Evolutionary conservation across 2,888 invertebrate genomes (phyloP).

Genomic region (Clistopyga incitator): DNA sequence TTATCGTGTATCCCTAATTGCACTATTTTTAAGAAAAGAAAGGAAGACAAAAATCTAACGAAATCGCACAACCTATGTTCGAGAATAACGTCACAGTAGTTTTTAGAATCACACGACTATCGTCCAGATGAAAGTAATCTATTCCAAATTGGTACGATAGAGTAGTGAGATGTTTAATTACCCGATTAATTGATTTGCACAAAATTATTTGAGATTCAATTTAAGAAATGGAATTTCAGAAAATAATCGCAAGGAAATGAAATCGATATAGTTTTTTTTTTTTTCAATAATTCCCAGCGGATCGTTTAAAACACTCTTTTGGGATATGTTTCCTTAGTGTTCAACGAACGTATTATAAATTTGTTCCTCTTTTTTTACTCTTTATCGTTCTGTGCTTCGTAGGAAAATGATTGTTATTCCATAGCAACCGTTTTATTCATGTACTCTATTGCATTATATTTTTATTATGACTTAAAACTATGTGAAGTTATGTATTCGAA

Average conservation of each 20-base stretch:
- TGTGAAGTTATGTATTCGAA: slow-evolving; percentile 68
- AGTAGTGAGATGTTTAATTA: slow-evolving; percentile 6
- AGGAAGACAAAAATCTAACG: slow-evolving; percentile 5
- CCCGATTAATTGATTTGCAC: slow-evolving; percentile 43
- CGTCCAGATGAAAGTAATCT: slow-evolving; percentile 59
- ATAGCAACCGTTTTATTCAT: slow-evolving; percentile 57
- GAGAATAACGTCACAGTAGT: slow-evolving; percentile 10
- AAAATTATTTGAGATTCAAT: slow-evolving; percentile 52
- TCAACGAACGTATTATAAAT: slow-evolving; percentile 38
- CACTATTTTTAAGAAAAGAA: slow-evolving; percentile 45
- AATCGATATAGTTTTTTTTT: neutral
- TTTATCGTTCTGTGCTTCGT: slow-evolving; percentile 50
- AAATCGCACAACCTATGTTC: slow-evolving; percentile 52
- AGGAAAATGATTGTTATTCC: slow-evolving; percentile 50
- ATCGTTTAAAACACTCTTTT: neutral
- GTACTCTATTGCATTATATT: slow-evolving; percentile 67
- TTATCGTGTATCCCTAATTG: slow-evolving; percentile 37
- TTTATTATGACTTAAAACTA: slow-evolving; percentile 63
- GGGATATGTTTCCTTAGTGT: slow-evolving; percentile 31
- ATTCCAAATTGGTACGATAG: slow-evolving; percentile 36
- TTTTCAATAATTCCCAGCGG: slow-evolving; percentile 36
- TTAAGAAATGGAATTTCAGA: slow-evolving; percentile 14
- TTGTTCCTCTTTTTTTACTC: slow-evolving; percentile 34
- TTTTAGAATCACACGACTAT: slow-evolving; percentile 46
- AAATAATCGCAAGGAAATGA: neutral